Conservation (phyloP, 1,140 invertebrate species). For the Euura saliciscinereae region DNA sequence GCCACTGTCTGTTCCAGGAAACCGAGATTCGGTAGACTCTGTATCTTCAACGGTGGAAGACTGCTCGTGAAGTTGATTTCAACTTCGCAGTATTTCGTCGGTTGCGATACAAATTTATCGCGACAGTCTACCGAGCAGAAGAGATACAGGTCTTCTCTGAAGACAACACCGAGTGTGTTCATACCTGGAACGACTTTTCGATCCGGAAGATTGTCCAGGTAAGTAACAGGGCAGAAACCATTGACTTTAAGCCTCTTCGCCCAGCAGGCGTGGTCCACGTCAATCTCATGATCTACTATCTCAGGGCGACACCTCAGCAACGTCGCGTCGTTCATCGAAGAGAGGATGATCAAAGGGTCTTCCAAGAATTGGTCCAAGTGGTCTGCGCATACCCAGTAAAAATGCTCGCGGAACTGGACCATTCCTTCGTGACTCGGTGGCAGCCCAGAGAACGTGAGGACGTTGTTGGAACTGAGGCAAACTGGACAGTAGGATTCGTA, state of each 20-base stretch:
- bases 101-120: slow-evolving; percentile 56
- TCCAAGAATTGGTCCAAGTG: slow-evolving; percentile 57
- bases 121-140: slow-evolving; percentile 61
- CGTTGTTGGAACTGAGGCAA: slow-evolving; percentile 56
- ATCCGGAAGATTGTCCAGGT: slow-evolving; percentile 57
- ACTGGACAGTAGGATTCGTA: slow-evolving; percentile 63
- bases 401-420: slow-evolving; percentile 58
- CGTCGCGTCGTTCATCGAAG: slow-evolving; percentile 34
- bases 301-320: slow-evolving; percentile 60
- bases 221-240: slow-evolving; percentile 65
- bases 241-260: slow-evolving; percentile 50
- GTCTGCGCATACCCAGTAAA: slow-evolving; percentile 64
- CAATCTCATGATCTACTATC: slow-evolving; percentile 47
- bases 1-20: slow-evolving; percentile 65
- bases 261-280: slow-evolving; percentile 33
- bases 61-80: slow-evolving; percentile 48
- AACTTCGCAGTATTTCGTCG: slow-evolving; percentile 53
- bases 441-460: slow-evolving; percentile 46
- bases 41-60: slow-evolving; percentile 52
- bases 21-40: slow-evolving; percentile 59
- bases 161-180: slow-evolving; percentile 49
- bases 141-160: slow-evolving; percentile 57
- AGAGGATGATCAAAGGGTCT: slow-evolving; percentile 50
- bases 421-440: slow-evolving; percentile 60
- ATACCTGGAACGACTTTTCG: slow-evolving; percentile 54